Conservation (phyloP, 2,113 vertebrate genomes). For the Xiphias gladius region DNA sequence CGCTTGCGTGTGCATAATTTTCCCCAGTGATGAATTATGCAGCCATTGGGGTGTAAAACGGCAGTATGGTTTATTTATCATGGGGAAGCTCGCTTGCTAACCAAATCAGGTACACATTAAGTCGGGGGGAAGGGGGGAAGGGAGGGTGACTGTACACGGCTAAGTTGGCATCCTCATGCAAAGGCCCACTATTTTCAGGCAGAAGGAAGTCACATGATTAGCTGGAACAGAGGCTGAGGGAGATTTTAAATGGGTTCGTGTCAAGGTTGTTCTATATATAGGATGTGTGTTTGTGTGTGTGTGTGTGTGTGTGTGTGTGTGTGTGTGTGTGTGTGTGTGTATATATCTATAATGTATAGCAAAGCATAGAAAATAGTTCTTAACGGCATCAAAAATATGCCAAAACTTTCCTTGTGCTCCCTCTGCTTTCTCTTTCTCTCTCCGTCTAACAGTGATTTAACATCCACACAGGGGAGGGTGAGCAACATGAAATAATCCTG, state of each 20-base stretch:
- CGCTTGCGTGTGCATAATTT: constrained; percentile 25
- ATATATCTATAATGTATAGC: constrained; percentile 19
- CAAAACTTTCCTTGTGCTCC: background rate
- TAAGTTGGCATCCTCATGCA: background rate
- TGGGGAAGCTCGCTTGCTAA: constrained; percentile 14
- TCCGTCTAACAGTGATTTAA: constrained; percentile 19
- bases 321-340: too few relatives aligned
- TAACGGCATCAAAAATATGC: background rate
- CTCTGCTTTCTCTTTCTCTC: constrained; percentile 13
- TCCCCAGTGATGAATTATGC: constrained; percentile 65
- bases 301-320: too few relatives aligned
- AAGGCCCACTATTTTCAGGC: constrained; percentile 4
- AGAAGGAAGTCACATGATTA: constrained; percentile 10
- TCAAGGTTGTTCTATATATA: constrained; percentile 2
- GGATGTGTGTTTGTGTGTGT: background rate
- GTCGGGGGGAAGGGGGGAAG: too few relatives aligned
- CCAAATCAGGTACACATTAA: constrained; percentile 39
- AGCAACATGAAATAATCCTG: constrained; percentile 41
- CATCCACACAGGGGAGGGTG: constrained; percentile 7
- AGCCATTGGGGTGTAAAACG: constrained; percentile 46
- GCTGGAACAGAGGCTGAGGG: background rate
- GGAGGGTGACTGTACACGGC: background rate
- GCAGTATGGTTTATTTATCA: constrained; percentile 67
- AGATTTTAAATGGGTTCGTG: constrained; percentile 1
- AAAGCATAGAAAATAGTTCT: background rate